phyloP scores from a whole-genome alignment of 2,113 vertebrate genomes.

The Poeciliopsis occidentalis region DNA sequence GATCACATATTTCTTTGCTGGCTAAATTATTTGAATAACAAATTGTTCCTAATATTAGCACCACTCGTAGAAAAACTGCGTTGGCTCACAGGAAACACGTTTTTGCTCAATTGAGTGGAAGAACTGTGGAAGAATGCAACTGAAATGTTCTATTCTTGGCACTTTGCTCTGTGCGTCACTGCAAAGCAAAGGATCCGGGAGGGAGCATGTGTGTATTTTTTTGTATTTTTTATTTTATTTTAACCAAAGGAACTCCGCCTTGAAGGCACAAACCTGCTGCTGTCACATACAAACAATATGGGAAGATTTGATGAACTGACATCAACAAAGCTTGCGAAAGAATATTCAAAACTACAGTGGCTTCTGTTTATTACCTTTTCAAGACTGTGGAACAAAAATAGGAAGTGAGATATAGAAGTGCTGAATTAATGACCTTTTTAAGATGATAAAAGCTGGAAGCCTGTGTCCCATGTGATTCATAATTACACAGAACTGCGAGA shows the following conservation, averaged over 20 bases:
- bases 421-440: slow-evolving; percentile 37
- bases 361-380: slow-evolving; percentile 25
- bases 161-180: slow-evolving; percentile 64
- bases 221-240: slow-evolving; percentile 23
- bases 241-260: slow-evolving; percentile 44
- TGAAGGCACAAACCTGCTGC: slow-evolving; percentile 65
- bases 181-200: slow-evolving; percentile 55
- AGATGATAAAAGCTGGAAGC: slow-evolving; percentile 34
- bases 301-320: slow-evolving; percentile 57
- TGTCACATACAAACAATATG: slow-evolving; percentile 64
- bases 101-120: slow-evolving; percentile 61
- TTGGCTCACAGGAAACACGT: slow-evolving; percentile 42
- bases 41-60: not conserved
- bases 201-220: slow-evolving; percentile 41
- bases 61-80: slow-evolving; percentile 22
- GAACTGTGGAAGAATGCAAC: slow-evolving; percentile 44
- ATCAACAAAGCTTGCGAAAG: slow-evolving; percentile 28
- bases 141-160: slow-evolving; percentile 67
- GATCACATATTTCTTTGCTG: not conserved
- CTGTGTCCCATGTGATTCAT: slow-evolving; percentile 47
- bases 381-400: slow-evolving; percentile 21
- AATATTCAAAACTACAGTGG: slow-evolving; percentile 28
- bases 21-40: not conserved
- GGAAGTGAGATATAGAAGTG: slow-evolving; percentile 40
- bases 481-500: slow-evolving; percentile 55